A percentile compares a stretch with the other conserved stretches of the same genome.
phyloP scores from a whole-genome alignment of 2,888 invertebrate species.

The Siphlonurus alternatus region DNA sequence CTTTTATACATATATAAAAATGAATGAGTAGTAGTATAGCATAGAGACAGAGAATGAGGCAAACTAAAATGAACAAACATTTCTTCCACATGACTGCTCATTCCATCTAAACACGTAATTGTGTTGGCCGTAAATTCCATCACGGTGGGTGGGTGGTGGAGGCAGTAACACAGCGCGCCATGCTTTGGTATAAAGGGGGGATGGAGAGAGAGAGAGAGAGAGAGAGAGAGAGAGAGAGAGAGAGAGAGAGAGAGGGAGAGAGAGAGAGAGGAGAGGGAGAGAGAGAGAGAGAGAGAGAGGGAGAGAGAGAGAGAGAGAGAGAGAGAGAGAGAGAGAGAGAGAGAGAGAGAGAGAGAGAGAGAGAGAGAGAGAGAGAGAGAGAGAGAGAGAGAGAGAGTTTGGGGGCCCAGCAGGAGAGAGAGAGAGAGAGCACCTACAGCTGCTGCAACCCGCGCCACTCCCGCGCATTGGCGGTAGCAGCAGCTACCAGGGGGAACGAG shows the following conservation, averaged over 20 bases:
- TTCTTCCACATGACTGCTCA: constrained; percentile 10
- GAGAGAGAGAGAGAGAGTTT: neutral
- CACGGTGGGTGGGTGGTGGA: constrained; percentile 1
- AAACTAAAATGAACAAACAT: constrained; percentile 11
- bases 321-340: constrained; percentile 14
- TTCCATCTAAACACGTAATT: constrained; percentile 12
- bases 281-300: neutral
- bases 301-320: neutral
- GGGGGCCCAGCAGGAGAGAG: neutral
- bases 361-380: neutral
- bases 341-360: neutral
- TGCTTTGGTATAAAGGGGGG: neutral
- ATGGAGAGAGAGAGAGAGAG: neutral
- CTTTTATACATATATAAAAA: too few species aligned
- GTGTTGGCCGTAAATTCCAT: constrained; percentile 12
- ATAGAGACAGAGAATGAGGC: neutral
- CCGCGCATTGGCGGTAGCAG: neutral
- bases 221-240: neutral
- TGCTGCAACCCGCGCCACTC: neutral
- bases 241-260: neutral
- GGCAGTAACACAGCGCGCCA: neutral
- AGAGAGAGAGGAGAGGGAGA: neutral
- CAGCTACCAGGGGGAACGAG: constrained; percentile 23
- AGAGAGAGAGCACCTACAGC: neutral
- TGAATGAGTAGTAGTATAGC: too few species aligned